Evolutionary conservation across 2,113 vertebrate species (phyloP), one percentile per base, ranked within the genome.

Genomic region (Accipiter cooperii): DNA sequence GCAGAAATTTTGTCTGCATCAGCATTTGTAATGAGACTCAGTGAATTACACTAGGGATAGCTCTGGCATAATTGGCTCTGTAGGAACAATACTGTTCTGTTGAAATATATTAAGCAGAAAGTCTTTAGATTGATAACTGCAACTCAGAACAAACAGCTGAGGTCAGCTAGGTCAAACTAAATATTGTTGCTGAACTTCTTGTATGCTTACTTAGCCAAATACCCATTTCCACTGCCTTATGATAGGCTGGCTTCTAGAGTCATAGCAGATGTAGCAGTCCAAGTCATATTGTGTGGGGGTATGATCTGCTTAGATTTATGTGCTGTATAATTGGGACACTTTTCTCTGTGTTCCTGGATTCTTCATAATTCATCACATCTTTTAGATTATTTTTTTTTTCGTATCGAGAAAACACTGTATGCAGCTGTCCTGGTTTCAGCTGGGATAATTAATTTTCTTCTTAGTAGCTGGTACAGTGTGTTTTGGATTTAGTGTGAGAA

Each of bases 211-310:
- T 74, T 51, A 68, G 44, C 52, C 34, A 65, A 82, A 84, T 55
- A 64, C 6, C 5, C 3, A 7, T 79, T 89, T 76, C 26, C 8
- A 46, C 63, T 85, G 42, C 17, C 29, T 64, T 64, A 60, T 0
- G 5, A 24, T 17, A 63, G 18, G 33, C 7, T 89, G 47, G 47
- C 57, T 89, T 89, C 73, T n/a, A 25, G 69, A 83, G 31, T 42
- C 47, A 36, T 1, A 76, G 58, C 40, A 73, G 70, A 49, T 49
- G 4, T 5, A 73, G 47, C n/a, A 36, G 33, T 46, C 49, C 20
- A 29, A 82, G 52, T 34, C 0, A 0, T 5, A 12, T 11, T 11
- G 7, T 26, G 15, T 16, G 19, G 29, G 33, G 12, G 2, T 83
- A 40, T 54, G 22, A 80, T 36, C 29, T 21, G 21, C 61, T 76